Percentiles rank a stretch among this genome's conserved stretches.
Evolutionary conservation across 2,113 vertebrate genomes (phyloP).

Genomic region (Microcebus lehilahytsara): DNA sequence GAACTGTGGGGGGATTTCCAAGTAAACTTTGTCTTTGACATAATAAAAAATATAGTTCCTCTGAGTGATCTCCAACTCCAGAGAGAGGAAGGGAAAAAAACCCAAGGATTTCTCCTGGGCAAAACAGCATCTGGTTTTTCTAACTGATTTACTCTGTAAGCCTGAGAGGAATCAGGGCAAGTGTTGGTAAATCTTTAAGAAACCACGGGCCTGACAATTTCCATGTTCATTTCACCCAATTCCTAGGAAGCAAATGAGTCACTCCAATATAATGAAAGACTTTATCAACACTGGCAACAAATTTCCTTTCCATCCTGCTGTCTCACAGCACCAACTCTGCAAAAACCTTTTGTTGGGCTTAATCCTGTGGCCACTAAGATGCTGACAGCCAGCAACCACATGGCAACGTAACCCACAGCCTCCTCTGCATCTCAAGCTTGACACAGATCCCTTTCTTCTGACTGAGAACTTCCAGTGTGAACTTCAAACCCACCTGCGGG

Average conservation of each 20-base stretch:
- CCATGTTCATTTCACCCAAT: not conserved
- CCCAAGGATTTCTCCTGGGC: not conserved
- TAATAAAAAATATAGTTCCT: not conserved
- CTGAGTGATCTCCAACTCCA: not conserved
- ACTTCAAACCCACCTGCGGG: not conserved
- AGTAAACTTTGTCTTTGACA: not conserved
- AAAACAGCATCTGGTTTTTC: constrained; percentile 39
- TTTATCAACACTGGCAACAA: not conserved
- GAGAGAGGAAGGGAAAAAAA: not conserved
- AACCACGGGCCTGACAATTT: not conserved
- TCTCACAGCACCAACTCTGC: not conserved
- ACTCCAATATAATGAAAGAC: not conserved
- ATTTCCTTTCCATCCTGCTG: not conserved
- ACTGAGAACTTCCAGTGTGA: not conserved
- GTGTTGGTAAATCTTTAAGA: not conserved
- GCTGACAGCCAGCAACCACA: not conserved
- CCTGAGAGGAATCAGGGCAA: not conserved
- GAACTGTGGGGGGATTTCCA: not conserved
- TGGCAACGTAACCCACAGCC: not conserved
- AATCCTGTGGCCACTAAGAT: not conserved
- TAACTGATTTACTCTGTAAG: not conserved
- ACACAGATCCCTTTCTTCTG: not conserved
- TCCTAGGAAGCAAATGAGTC: constrained; percentile 40
- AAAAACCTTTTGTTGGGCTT: not conserved
- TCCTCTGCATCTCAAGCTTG: not conserved